Base-by-base conservation (phyloP, 2,888 invertebrate species). In the Ophraella communa region DNA sequence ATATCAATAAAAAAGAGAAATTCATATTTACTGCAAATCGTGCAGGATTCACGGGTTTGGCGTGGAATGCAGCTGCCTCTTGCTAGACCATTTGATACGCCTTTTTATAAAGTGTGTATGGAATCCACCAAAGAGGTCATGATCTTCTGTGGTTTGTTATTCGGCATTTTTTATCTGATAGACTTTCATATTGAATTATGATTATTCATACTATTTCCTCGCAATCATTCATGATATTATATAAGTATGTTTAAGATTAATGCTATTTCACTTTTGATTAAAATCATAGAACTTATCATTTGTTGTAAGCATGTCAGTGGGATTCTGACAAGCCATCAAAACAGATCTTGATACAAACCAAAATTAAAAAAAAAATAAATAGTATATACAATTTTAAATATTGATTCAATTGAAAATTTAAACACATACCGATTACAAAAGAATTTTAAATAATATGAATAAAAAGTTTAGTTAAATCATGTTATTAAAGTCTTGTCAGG, bases 161-260 rank as follows among this genome's bases (percentile, higher is more conserved):
- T 59, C 58, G 58, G 58, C 58, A 20, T 59, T 59, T 59, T 59
- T 59, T 59, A 59, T 59, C 58, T 59, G 58, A 59, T 59, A 59
- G 51, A 51, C 58, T 59, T 47, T 59, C 45, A 45, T 59, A 59
- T 59, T 59, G 51, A 59, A 59, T 59, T 59, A 59, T 51, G 58
- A 51, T 51, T 21, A 35, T 59, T 59, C 51, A 59, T 47, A 47
- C 10, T 7, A 35, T 59, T 59, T 51, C 24, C 51, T 27, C 21
- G 58, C 58, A 59, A 59, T 59, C 58, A 51, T n/a, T n/a, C n/a
- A 21, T 51, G 58, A 49, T 59, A 59, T 39, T 59, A 51, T 59
- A 47, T 47, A 35, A 35, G 58, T 51, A 51, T n/a, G 24, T 51
- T 51, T 49, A 35, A 56, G 18, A 51, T 51, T 51, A 39, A 51